These are phyloP conservation scores for Danio choprae DNA, from an alignment of 2,797 vertebrate species.

Conservation along the genomic window DNA sequence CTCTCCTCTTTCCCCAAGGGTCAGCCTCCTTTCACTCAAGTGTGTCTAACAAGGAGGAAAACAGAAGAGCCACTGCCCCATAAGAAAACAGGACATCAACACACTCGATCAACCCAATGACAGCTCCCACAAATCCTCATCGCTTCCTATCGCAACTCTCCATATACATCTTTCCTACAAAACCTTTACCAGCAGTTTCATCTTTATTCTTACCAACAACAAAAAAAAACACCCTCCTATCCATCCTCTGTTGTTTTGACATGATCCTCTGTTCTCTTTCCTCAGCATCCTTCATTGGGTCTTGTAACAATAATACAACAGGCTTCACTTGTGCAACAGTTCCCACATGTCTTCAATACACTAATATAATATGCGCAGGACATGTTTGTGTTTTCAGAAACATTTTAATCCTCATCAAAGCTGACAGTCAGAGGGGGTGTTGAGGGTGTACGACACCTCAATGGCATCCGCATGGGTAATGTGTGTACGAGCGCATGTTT, in stretches of 20 bases:
- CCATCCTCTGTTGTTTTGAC: constrained; percentile 21
- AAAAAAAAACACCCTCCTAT: constrained; percentile 8
- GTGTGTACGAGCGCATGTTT: constrained; percentile 43
- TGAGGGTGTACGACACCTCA: constrained; percentile 29
- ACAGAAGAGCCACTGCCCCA: constrained; percentile 51
- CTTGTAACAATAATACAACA: constrained; percentile 43
- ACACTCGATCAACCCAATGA: constrained; percentile 54
- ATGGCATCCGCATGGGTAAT: constrained; percentile 13
- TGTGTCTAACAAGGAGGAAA: constrained; percentile 57
- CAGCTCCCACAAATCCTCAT: constrained; percentile 42
- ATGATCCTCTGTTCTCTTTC: constrained; percentile 23
- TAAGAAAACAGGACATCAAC: constrained; percentile 65
- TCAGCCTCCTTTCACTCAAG: constrained; percentile 64
- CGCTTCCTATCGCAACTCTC: not conserved
- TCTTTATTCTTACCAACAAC: constrained; percentile 17
- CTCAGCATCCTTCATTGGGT: constrained; percentile 38
- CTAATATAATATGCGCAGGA: constrained; percentile 7
- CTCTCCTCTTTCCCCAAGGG: constrained; percentile 28
- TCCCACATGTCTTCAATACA: constrained; percentile 16
- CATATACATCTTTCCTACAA: not conserved
- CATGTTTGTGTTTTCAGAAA: constrained; percentile 19
- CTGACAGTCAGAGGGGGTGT: constrained; percentile 21
- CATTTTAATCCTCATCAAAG: constrained; percentile 24
- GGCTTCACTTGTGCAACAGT: constrained; percentile 31
- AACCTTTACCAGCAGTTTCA: constrained; percentile 2